A percentile compares a stretch with the other conserved stretches of the same genome.
Evolutionary conservation across 1,140 invertebrate species (phyloP).

Genomic region (Danaus plexippus): DNA sequence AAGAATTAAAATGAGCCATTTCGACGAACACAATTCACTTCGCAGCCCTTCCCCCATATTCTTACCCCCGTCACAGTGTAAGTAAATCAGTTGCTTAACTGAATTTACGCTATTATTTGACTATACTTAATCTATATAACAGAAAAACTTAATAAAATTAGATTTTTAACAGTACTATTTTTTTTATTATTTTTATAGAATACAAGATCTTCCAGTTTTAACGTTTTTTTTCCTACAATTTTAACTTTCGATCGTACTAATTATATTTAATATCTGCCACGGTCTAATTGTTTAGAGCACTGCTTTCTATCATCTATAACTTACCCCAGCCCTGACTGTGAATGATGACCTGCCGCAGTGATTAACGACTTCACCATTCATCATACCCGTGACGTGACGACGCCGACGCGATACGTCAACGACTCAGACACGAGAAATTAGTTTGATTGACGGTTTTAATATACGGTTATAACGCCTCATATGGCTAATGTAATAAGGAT

Average conservation of each 20-base stretch:
- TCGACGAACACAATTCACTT: constrained; percentile 41
- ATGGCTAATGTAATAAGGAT: too few species aligned
- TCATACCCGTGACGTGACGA: constrained; percentile 40
- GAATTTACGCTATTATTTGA: too few species aligned
- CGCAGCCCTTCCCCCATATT: constrained; percentile 25
- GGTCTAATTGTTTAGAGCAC: neutral
- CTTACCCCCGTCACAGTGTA: constrained; percentile 20
- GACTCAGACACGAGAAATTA: constrained; percentile 41
- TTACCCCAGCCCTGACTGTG: constrained; percentile 35
- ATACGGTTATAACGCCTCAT: constrained; percentile 19
- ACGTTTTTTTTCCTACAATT: too few species aligned
- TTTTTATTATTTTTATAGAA: too few species aligned
- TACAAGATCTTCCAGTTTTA: too few species aligned
- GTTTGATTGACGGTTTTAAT: constrained; percentile 57
- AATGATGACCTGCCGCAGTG: constrained; percentile 56
- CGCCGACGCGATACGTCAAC: constrained; percentile 44
- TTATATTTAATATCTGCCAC: too few species aligned
- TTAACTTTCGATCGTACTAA: too few species aligned
- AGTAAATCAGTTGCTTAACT: constrained; percentile 6
- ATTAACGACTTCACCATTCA: constrained; percentile 56
- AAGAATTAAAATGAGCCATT: constrained; percentile 45
- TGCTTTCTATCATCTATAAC: constrained; percentile 21
- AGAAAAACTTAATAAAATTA: too few species aligned
- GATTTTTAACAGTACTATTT: too few species aligned
- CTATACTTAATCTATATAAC: too few species aligned